Conservation (phyloP, 2,888 invertebrate genomes). For the Drosophila paracracens region DNA sequence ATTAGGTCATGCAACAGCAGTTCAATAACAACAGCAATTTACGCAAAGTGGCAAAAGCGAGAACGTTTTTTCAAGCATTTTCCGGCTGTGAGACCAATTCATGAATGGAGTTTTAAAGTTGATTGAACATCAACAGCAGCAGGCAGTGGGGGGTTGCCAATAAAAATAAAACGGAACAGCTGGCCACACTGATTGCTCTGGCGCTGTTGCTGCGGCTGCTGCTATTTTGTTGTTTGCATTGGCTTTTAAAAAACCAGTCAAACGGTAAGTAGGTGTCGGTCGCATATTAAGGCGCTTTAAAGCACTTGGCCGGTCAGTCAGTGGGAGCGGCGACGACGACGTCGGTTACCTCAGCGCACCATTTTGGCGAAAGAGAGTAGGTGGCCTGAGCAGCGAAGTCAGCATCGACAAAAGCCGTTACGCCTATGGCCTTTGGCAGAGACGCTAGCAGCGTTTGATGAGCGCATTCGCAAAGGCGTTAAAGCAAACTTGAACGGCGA, state of each 20-base stretch:
- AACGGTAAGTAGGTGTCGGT: slow-evolving; percentile 79
- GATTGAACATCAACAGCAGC: slow-evolving; percentile 44
- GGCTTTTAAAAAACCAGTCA: slow-evolving; percentile 69
- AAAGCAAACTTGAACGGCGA: slow-evolving; percentile 25
- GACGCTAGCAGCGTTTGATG: slow-evolving; percentile 59
- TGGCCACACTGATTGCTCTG: slow-evolving; percentile 35
- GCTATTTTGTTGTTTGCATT: slow-evolving; percentile 65
- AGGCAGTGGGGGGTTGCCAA: slow-evolving; percentile 11
- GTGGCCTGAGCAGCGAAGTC: slow-evolving; percentile 47
- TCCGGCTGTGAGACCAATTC: slow-evolving; percentile 56
- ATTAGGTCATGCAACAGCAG: slow-evolving; percentile 76
- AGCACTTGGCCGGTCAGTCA: slow-evolving; percentile 42
- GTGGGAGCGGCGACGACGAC: slow-evolving; percentile 30
- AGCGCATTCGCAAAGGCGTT: slow-evolving; percentile 66
- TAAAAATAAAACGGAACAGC: slow-evolving; percentile 23
- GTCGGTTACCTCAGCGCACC: slow-evolving; percentile 79
- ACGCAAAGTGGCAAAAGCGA: slow-evolving; percentile 23
- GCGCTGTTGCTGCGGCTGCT: slow-evolving; percentile 12
- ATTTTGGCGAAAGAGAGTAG: slow-evolving; percentile 80
- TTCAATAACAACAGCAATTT: slow-evolving; percentile 31
- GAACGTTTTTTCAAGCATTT: slow-evolving; percentile 46
- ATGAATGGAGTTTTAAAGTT: slow-evolving; percentile 70
- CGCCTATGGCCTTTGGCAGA: slow-evolving; percentile 54
- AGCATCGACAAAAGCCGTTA: slow-evolving; percentile 35
- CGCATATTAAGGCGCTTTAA: slow-evolving; percentile 67